Evolutionary conservation across 2,113 vertebrate species (phyloP).

Genomic region (Daboia siamensis): DNA sequence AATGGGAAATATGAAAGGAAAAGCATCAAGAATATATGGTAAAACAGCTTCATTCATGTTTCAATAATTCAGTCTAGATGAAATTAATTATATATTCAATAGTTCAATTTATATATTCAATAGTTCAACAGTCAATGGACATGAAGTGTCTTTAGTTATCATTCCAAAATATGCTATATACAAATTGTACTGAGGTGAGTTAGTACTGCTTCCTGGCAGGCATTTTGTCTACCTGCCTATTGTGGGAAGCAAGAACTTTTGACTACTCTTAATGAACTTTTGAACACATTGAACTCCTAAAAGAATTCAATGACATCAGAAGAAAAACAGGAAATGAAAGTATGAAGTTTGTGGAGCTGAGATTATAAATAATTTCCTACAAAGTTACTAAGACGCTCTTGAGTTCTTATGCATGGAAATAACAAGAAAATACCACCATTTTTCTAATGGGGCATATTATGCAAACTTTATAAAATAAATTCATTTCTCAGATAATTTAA

Average conservation of each 20-base stretch:
- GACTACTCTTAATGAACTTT: neutral
- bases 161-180: neutral
- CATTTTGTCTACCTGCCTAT: neutral
- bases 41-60: neutral
- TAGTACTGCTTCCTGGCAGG: neutral
- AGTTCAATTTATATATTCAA: conserved; percentile 11
- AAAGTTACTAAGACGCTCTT: neutral
- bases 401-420: neutral
- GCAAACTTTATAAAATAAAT: conserved; percentile 7
- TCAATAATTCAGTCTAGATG: neutral
- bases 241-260: neutral
- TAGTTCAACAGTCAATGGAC: neutral
- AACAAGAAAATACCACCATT: neutral
- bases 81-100: neutral
- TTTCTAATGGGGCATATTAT: conserved; percentile 1
- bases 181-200: neutral
- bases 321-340: neutral
- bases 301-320: neutral
- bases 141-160: neutral
- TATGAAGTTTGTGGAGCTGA: neutral
- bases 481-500: conserved; percentile 4
- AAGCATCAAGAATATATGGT: neutral
- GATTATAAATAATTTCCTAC: conserved; percentile 2
- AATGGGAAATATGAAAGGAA: neutral
- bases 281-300: neutral